A percentile compares a stretch with the other conserved stretches of the same genome.
Evolutionary conservation across 2,113 vertebrate species (phyloP).

Genomic region (Lontra canadensis): DNA sequence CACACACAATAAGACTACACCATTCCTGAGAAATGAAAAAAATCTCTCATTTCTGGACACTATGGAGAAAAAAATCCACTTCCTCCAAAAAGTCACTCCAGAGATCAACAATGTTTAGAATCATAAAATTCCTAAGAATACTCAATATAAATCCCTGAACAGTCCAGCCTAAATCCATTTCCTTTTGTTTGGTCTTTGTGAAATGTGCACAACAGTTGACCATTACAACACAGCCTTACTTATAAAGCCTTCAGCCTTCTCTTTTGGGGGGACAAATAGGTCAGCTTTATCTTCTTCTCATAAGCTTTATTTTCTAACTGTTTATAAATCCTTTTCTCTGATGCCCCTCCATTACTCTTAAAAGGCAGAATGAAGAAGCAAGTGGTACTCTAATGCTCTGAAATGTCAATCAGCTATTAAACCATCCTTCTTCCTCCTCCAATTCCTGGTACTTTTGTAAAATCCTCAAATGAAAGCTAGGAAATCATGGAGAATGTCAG

Average conservation of each 20-base stretch:
- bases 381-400: neutral
- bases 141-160: constrained; percentile 19
- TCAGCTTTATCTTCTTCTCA: neutral
- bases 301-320: neutral
- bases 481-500: neutral
- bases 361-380: neutral
- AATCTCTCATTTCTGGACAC: constrained; percentile 50
- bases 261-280: neutral
- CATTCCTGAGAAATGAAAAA: constrained; percentile 3
- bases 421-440: neutral
- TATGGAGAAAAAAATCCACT: constrained; percentile 22
- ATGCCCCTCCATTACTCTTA: neutral
- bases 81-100: constrained; percentile 52
- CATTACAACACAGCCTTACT: neutral
- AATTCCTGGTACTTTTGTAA: neutral
- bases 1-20: neutral
- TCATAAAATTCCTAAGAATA: constrained; percentile 60
- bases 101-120: constrained; percentile 58
- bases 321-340: neutral
- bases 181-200: constrained; percentile 31
- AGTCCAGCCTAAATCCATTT: constrained; percentile 12
- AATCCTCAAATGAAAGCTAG: neutral
- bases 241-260: neutral
- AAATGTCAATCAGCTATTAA: neutral
- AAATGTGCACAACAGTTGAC: neutral